Evolutionary conservation across 2,113 vertebrate species (phyloP).

Genomic region (Mesembrinibis cayennensis): DNA sequence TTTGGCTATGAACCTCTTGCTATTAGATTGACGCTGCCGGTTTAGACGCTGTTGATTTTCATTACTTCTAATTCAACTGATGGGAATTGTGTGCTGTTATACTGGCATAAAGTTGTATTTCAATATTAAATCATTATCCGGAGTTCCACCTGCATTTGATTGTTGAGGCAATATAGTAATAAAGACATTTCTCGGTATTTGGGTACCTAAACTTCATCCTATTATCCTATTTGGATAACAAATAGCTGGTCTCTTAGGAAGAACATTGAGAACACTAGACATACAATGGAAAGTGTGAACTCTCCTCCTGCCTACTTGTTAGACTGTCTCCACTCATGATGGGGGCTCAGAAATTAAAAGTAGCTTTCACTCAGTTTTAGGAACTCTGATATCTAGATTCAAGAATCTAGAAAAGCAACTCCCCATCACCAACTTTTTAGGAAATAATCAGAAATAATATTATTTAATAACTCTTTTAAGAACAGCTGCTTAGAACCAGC

Average conservation of each 20-base stretch:
- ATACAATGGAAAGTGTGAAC: neutral
- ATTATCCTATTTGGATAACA: neutral
- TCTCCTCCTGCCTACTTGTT: neutral
- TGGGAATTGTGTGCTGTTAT: neutral
- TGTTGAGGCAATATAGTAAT: neutral
- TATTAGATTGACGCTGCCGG: neutral
- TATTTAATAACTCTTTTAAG: neutral
- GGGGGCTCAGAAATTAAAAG: neutral
- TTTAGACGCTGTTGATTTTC: neutral
- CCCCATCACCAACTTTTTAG: neutral
- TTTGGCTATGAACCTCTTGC: neutral
- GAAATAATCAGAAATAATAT: neutral
- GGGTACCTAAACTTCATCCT: neutral
- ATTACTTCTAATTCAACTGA: neutral
- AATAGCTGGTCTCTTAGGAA: neutral
- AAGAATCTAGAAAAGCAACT: neutral
- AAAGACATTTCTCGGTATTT: neutral
- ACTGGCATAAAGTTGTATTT: neutral
- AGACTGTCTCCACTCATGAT: rapidly evolving
- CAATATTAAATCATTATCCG: neutral
- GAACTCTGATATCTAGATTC: neutral
- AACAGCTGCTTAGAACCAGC: neutral
- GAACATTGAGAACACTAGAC: neutral
- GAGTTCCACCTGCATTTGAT: neutral
- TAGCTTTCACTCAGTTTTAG: neutral